These are phyloP conservation scores for Tachycineta bicolor DNA, from an alignment of 2,113 vertebrate species.

Conservation along the genomic window DNA sequence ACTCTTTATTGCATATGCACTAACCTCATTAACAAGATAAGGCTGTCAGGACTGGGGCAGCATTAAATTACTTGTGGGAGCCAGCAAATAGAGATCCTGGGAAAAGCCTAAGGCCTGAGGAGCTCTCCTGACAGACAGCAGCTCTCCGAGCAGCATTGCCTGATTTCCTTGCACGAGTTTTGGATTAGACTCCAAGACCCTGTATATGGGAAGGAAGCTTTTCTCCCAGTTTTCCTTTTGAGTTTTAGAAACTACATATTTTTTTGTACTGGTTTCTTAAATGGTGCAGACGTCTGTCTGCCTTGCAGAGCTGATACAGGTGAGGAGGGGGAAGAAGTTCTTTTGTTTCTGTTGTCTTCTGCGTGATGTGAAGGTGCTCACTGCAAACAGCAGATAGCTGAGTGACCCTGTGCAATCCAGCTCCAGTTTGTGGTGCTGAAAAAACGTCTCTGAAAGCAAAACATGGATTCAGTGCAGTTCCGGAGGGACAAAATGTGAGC, in stretches of 20 bases:
- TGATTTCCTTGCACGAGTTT: background rate
- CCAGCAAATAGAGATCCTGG: background rate
- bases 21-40: background rate
- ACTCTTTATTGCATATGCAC: background rate
- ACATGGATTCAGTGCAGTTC: background rate
- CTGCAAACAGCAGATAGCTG: background rate
- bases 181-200: background rate
- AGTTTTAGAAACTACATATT: background rate
- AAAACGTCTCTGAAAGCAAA: background rate
- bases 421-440: background rate
- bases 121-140: background rate
- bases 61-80: background rate
- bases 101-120: background rate
- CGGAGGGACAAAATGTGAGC: background rate
- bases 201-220: background rate
- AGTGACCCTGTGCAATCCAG: background rate
- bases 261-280: background rate
- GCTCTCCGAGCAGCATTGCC: background rate
- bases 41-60: background rate
- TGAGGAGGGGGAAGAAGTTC: background rate
- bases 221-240: background rate
- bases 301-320: background rate
- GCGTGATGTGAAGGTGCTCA: background rate
- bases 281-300: background rate
- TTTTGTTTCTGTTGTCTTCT: background rate